Base-by-base conservation (phyloP, 2,797 vertebrate species). In the Ciconia nigra region DNA sequence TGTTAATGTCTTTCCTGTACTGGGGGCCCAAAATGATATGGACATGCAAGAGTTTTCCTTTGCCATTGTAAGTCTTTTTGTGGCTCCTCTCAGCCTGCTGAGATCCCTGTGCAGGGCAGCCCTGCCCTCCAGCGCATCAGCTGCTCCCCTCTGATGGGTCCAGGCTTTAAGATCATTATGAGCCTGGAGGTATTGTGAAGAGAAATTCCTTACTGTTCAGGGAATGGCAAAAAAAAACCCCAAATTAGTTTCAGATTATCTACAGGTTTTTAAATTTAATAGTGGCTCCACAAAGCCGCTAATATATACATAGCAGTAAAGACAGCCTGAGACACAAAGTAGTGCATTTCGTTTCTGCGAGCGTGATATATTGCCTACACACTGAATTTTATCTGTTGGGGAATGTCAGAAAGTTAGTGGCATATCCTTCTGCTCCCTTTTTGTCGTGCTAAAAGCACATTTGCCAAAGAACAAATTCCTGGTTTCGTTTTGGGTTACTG, bases 361-460 rank as follows among this genome's bases (percentile, higher is more conserved):
- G 84, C 3, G 0, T 83, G 89, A 81, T 95, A 46, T 41, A 39
- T 93, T 93, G 93, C 93, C 87, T 94, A 94, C 93, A 89, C 77
- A 49, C n/a, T 59, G 88, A 89, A 86, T 96, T 87, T 90, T 79
- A 79, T 89, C 79, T 90, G 39, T 80, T 90, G 37, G 46, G 61
- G 77, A 93, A 90, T 73, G 83, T 94, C 92, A 95, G 61, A 91
- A 94, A 94, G 59, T 82, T 90, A 62, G 62, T 72, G 13, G 58
- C 88, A 49, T 90, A 86, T 90, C 72, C 84, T 92, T 94, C 90
- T 94, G 87, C 52, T 96, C 74, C 42, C 28, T 90, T 95, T 94
- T 87, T 87, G 62, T 90, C 94, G 51, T 94, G 94, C 70, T 95
- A 73, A 94, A 91, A 92, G 39, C 39, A 59, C 47, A 66, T 71